Base-by-base conservation (phyloP, 2,797 vertebrate genomes). In the Anas bernieri region DNA sequence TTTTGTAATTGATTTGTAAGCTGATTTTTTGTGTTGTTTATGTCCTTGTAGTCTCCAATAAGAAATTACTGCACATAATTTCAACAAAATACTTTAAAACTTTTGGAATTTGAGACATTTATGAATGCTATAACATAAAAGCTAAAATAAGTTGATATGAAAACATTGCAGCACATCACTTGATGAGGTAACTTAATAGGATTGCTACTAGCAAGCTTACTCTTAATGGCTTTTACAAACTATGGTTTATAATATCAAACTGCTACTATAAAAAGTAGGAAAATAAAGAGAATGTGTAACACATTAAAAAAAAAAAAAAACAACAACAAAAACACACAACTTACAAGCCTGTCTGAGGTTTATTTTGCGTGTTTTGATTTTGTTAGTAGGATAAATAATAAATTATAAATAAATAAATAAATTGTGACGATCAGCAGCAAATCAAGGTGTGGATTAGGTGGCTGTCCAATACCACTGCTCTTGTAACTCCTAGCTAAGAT, bases 111-210 rank as follows among this genome's bases (percentile, higher is more conserved):
- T 12, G 35, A 88, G 77, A 31, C 31, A 9, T 63, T 92, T 91
- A 74, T 5, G 56, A 79, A 74, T 5, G 28, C 30, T 75, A 12
- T 80, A 56, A 9, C 3, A 15, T 72, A 88, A 83, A 82, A 94
- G 39, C 69, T 90, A 28, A 41, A 63, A 59, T 6, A 92, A 94
- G 69, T 75, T 75, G 62, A 86, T 94, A 70, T 81, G 82, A 67
- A 83, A 86, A 86, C 21, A 22, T 92, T 88, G 69, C 13, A 67
- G 63, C 85, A 48, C 69, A 84, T 91, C 67, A 50, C 33, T 95
- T 91, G 83, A 91, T 95, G 94, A 72, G 83, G 31, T 79, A 93
- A 86, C 87, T 96, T 93, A 95, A 96, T 92, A 93, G 59, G 80
- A 84, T 92, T 91, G 80, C 83, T 88, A 67, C 93, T 67, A 84